These are phyloP conservation scores for Chrysomela aeneicollis DNA, from an alignment of 2,888 invertebrate genomes.

Conservation along the genomic window DNA sequence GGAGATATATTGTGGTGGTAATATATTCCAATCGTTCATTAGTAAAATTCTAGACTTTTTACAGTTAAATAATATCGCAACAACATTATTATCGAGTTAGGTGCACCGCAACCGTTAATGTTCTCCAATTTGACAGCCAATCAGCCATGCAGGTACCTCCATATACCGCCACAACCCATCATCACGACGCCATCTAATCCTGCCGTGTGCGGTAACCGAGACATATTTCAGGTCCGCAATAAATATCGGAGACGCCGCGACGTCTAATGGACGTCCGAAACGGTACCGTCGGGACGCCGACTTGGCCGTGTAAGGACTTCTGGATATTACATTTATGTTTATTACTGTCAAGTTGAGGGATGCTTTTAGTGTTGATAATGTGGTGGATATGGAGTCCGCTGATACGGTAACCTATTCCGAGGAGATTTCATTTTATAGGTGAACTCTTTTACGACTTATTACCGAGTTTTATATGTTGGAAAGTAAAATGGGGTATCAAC, in stretches of 20 bases:
- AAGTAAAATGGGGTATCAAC: not conserved
- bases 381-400: not conserved
- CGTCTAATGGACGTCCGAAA: constrained; percentile 36
- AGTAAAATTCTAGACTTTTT: too few relatives aligned
- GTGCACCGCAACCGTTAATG: not conserved
- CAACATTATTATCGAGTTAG: too few relatives aligned
- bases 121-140: constrained; percentile 20
- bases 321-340: constrained; percentile 41
- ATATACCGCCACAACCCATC: constrained; percentile 20
- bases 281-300: constrained; percentile 32
- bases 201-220: constrained; percentile 24
- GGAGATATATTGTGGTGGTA: too few relatives aligned
- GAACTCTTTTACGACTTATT: not conserved
- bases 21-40: too few relatives aligned
- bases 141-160: constrained; percentile 24
- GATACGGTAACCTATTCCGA: not conserved
- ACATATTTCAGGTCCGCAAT: constrained; percentile 37
- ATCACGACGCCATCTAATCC: constrained; percentile 11
- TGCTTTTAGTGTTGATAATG: constrained; percentile 21
- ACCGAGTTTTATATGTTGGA: not conserved
- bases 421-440: not conserved
- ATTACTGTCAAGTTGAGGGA: constrained; percentile 33
- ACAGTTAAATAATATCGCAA: too few relatives aligned
- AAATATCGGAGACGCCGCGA: constrained; percentile 39
- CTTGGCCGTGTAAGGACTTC: constrained; percentile 35